Conservation (phyloP, 1,140 invertebrate genomes). For the Antheraea pernyi region DNA sequence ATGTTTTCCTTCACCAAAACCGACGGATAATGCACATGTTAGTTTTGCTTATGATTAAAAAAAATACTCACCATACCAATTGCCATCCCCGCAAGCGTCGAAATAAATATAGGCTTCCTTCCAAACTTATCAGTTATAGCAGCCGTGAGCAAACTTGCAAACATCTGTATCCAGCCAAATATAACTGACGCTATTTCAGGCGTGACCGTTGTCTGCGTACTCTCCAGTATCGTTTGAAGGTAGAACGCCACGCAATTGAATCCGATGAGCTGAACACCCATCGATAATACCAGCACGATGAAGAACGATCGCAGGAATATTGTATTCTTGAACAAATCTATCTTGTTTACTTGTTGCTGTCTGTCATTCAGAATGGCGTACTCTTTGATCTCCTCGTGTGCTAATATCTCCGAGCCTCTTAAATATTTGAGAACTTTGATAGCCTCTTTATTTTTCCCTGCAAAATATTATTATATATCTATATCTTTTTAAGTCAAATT, state of each 20-base stretch:
- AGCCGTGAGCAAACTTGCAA: conserved; percentile 78
- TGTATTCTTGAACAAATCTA: conserved; percentile 41
- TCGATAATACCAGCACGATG: conserved; percentile 82
- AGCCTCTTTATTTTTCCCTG: conserved; percentile 27
- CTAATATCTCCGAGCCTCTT: conserved; percentile 34
- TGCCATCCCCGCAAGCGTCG: conserved; percentile 75
- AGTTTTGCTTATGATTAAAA: neutral
- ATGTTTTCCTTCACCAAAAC: too few relatives aligned
- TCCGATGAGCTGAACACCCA: conserved; percentile 59
- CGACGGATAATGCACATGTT: too few relatives aligned
- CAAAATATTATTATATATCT: neutral
- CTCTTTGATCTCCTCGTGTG: conserved; percentile 31
- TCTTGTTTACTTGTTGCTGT: conserved; percentile 27
- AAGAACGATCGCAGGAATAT: conserved; percentile 76
- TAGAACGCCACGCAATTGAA: conserved; percentile 87
- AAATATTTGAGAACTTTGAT: conserved; percentile 30
- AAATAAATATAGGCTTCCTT: conserved; percentile 81
- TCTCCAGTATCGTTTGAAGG: conserved; percentile 83
- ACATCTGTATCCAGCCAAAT: conserved; percentile 81
- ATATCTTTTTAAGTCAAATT: too few relatives aligned
- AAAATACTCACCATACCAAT: conserved; percentile 72
- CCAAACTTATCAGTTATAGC: conserved; percentile 82
- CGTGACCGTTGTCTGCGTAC: conserved; percentile 79
- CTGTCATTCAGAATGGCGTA: conserved; percentile 14
- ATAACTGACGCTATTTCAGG: conserved; percentile 82